These are phyloP conservation scores for Bugulina stolonifera DNA, from an alignment of 2,888 invertebrate species.

Conservation along the genomic window DNA sequence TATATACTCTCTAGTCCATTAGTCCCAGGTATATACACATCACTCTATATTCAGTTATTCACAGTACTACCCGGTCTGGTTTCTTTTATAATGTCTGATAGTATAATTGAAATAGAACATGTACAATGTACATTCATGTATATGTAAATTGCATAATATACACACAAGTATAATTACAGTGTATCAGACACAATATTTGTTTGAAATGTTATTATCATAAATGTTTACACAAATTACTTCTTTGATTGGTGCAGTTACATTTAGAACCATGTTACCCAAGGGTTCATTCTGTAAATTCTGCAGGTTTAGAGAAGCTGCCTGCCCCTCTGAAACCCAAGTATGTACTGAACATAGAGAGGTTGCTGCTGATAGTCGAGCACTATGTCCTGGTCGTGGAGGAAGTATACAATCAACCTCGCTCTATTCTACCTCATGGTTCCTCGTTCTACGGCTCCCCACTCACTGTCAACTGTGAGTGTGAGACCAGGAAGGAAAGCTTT, in stretches of 20 bases:
- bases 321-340: conserved; percentile 24
- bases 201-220: no score
- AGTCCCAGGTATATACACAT: conserved; percentile 39
- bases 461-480: conserved; percentile 48
- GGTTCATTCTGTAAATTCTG: no score
- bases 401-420: conserved; percentile 48
- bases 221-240: no score
- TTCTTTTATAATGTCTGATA: no score
- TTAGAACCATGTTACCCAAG: no score
- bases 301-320: conserved; percentile 24
- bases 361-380: conserved; percentile 54
- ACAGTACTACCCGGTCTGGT: no score
- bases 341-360: conserved; percentile 52
- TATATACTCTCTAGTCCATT: conserved; percentile 52
- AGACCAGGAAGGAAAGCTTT: conserved; percentile 41
- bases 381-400: conserved; percentile 55
- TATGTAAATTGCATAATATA: no score
- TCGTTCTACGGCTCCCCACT: conserved; percentile 55
- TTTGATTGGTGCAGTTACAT: no score
- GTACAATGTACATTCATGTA: no score
- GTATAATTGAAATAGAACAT: no score
- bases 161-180: no score
- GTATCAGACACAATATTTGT: no score
- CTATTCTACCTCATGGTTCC: conserved; percentile 55
- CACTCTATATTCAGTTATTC: neutral